These are phyloP conservation scores for Desoria tigrina DNA, from an alignment of 2,888 invertebrate species.

Conservation along the genomic window DNA sequence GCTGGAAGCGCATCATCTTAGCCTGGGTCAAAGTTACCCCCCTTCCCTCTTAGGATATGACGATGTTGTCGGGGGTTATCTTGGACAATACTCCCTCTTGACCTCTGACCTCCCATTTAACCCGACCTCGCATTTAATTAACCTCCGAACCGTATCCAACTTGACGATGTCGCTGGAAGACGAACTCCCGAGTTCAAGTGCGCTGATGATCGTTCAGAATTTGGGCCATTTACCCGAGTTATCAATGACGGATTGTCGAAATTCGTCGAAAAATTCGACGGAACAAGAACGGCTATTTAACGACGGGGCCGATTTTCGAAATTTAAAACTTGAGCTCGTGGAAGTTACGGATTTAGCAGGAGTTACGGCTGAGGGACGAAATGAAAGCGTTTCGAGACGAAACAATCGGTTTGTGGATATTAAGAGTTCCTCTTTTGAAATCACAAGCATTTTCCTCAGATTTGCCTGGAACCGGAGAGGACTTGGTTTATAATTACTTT, in stretches of 20 bases:
- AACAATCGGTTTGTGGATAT: slow-evolving; percentile 3
- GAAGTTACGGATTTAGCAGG: not conserved
- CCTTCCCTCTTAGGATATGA: slow-evolving; percentile 59
- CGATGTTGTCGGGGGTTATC: too few species aligned
- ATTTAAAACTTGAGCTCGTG: not conserved
- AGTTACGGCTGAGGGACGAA: not conserved
- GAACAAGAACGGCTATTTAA: not conserved
- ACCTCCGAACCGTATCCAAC: slow-evolving; percentile 65
- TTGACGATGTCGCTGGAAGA: not conserved
- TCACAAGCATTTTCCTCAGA: not conserved
- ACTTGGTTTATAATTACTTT: too few species aligned
- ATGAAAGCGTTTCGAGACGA: not conserved
- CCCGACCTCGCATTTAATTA: slow-evolving; percentile 71
- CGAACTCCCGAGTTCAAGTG: not conserved
- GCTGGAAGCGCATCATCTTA: slow-evolving; percentile 71
- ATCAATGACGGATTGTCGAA: not conserved
- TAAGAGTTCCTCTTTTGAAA: slow-evolving; percentile 5
- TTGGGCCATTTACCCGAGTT: not conserved
- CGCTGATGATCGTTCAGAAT: not conserved
- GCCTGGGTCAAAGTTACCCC: slow-evolving; percentile 77
- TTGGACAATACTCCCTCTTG: slow-evolving; percentile 50
- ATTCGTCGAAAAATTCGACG: not conserved
- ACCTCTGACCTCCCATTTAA: slow-evolving; percentile 67
- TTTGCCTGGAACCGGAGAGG: too few species aligned
- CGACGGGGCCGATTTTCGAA: not conserved